Percentiles rank a stretch among this genome's conserved stretches.
Evolutionary conservation across 2,888 invertebrate species (phyloP).

Genomic region (Rhagonycha fulva): DNA sequence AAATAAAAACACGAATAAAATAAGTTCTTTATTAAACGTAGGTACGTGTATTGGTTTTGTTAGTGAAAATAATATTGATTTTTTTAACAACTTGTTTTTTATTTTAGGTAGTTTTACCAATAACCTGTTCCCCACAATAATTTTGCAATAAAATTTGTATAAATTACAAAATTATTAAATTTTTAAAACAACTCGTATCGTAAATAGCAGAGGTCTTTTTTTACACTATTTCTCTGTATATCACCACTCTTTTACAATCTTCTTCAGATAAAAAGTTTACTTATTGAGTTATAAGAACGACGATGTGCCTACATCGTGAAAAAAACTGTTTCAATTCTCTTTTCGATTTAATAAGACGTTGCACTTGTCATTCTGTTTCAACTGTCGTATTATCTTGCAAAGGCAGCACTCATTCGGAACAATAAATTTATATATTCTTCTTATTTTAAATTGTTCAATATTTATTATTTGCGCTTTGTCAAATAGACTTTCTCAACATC

Average conservation of each 20-base stretch:
- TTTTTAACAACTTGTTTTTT: not conserved
- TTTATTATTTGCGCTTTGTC: not conserved
- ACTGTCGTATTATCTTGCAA: constrained; percentile 3
- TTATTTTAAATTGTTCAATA: not conserved
- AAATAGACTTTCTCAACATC: not conserved
- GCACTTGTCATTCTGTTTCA: constrained; percentile 1
- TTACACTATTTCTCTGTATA: not conserved
- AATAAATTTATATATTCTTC: not conserved
- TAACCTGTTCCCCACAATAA: not conserved
- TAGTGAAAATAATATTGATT: not conserved
- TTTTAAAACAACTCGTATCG: not conserved
- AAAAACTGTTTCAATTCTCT: not conserved
- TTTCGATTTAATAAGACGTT: not conserved
- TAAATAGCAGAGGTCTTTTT: not conserved
- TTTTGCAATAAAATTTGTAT: not conserved
- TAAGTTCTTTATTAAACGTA: constrained; percentile 24
- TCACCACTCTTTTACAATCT: not conserved
- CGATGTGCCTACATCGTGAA: not conserved
- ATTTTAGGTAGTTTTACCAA: not conserved
- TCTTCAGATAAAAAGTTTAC: not conserved
- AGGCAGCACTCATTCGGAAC: not conserved
- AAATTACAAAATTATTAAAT: not conserved
- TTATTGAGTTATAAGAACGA: not conserved
- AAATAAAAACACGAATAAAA: constrained; percentile 31
- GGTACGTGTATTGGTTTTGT: constrained; percentile 16